Percentiles rank a stretch among this genome's conserved stretches.
These are phyloP conservation scores for Neomonachus schauinslandi DNA, from an alignment of 2,113 vertebrate genomes.

Conservation along the genomic window DNA sequence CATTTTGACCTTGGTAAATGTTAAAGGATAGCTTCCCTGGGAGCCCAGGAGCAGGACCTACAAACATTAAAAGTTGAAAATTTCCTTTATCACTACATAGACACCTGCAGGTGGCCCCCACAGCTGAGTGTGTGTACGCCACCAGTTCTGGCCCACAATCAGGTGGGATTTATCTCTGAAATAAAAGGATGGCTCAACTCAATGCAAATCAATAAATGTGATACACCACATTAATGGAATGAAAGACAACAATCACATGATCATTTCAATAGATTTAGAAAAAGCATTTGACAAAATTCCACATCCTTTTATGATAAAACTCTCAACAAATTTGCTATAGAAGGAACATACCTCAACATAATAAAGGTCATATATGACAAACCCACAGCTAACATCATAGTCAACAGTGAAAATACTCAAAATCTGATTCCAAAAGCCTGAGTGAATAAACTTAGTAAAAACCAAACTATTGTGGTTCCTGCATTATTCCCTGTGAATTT, in stretches of 20 bases:
- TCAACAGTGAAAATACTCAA: background rate
- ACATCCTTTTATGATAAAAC: background rate
- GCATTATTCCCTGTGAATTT: background rate
- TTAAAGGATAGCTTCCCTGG: background rate
- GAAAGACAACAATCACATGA: background rate
- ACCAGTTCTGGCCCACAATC: background rate
- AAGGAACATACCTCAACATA: background rate
- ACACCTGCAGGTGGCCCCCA: background rate
- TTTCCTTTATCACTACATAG: background rate
- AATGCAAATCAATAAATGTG: background rate
- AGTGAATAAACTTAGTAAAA: background rate
- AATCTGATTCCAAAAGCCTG: background rate
- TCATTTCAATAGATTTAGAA: background rate
- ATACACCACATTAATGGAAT: background rate
- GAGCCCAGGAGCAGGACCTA: background rate
- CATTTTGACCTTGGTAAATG: background rate
- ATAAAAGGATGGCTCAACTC: background rate
- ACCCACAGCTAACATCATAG: background rate
- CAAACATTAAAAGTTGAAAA: background rate
- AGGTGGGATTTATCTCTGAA: background rate
- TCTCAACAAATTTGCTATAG: background rate
- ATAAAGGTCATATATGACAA: background rate
- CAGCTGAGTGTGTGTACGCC: background rate
- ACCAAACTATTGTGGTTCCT: background rate
- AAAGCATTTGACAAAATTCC: background rate